Percentiles rank a stretch among this genome's conserved stretches.
Evolutionary conservation across 2,113 vertebrate genomes (phyloP).

Genomic region (Dasyurus viverrinus): DNA sequence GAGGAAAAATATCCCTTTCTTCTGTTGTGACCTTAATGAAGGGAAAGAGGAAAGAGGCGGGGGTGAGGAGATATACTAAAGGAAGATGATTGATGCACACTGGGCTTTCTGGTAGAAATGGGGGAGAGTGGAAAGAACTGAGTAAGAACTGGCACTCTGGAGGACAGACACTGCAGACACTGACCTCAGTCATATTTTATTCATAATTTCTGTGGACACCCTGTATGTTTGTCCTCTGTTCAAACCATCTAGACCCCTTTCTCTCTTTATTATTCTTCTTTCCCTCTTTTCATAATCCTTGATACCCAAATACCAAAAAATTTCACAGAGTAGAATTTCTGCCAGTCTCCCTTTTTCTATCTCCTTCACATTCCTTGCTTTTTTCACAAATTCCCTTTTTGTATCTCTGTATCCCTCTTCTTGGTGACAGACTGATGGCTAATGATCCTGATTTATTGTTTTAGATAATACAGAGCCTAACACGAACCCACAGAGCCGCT

Average conservation of each 20-base stretch:
- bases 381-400: neutral
- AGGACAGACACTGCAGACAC: neutral
- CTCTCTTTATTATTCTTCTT: neutral
- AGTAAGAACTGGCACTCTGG: neutral
- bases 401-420: neutral
- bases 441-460: neutral
- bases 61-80: neutral
- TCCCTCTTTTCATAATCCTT: neutral
- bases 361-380: neutral
- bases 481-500: too few relatives aligned
- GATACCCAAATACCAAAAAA: neutral
- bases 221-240: neutral
- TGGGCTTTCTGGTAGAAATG: neutral
- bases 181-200: neutral
- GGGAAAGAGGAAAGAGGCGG: neutral
- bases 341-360: neutral
- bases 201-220: neutral
- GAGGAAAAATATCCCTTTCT: neutral
- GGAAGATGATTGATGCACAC: neutral
- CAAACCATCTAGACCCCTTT: neutral
- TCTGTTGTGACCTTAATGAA: neutral
- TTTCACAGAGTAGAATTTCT: neutral
- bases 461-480: neutral
- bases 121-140: neutral
- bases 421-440: neutral